These are phyloP conservation scores for Halichoerus grypus DNA, from an alignment of 2,113 vertebrate genomes.

Conservation along the genomic window DNA sequence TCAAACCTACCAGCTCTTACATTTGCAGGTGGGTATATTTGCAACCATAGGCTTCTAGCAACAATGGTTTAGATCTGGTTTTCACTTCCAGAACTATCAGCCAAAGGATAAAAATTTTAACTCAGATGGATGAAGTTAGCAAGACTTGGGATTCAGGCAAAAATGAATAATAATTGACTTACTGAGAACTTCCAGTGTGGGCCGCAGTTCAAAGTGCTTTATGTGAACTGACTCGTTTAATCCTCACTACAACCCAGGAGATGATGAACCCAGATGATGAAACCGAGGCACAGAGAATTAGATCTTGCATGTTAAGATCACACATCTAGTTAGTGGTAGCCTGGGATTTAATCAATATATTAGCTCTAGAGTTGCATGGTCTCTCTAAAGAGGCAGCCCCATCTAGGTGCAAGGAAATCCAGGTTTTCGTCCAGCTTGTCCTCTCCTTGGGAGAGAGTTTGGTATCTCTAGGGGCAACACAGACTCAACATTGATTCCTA, in stretches of 20 bases:
- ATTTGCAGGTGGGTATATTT: background rate
- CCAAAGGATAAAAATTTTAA: background rate
- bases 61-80: background rate
- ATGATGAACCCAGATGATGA: background rate
- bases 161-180: background rate
- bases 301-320: background rate
- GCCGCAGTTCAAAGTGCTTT: background rate
- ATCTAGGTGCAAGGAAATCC: background rate
- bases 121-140: background rate
- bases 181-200: background rate
- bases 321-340: background rate
- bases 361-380: background rate
- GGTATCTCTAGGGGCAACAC: background rate
- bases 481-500: background rate
- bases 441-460: background rate
- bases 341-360: background rate
- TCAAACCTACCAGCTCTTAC: background rate
- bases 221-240: constrained; percentile 1
- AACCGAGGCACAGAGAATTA: background rate
- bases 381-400: background rate
- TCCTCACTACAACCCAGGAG: background rate
- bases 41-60: background rate
- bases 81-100: constrained; percentile 4
- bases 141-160: background rate
- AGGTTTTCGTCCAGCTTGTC: background rate